Percentiles rank a stretch among this genome's conserved stretches.
Evolutionary conservation across 2,797 vertebrate genomes (phyloP).

Genomic region (Otolemur crassicaudatus): DNA sequence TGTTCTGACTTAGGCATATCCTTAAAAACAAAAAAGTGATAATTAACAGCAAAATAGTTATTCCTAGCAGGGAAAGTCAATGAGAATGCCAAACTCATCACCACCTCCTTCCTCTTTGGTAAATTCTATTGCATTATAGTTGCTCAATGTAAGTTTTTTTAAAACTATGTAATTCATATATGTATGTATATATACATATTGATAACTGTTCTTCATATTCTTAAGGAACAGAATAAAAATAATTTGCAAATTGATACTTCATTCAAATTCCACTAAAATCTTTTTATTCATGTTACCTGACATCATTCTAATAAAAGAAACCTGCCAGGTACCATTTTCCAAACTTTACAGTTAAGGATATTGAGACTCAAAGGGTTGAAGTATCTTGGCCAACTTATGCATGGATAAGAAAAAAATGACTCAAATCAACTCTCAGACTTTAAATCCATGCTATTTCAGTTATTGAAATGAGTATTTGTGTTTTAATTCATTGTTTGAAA

Average conservation of each 20-base stretch:
- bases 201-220: background rate
- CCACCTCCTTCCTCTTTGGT: fast-evolving
- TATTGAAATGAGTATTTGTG: background rate
- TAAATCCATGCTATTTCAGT: background rate
- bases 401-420: background rate
- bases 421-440: background rate
- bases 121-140: background rate
- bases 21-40: background rate
- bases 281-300: background rate
- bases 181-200: background rate
- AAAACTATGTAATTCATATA: background rate
- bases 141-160: background rate
- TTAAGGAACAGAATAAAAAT: background rate
- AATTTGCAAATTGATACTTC: background rate
- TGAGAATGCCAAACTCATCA: background rate
- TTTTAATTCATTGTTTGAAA: background rate
- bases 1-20: background rate
- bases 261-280: background rate
- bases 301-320: background rate
- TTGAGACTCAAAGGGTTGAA: background rate
- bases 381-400: background rate
- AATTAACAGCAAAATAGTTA: background rate
- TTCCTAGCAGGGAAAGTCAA: fast-evolving
- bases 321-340: background rate
- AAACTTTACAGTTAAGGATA: background rate